Conservation (phyloP, 2,113 vertebrate genomes). For the Neogobius melanostomus region DNA sequence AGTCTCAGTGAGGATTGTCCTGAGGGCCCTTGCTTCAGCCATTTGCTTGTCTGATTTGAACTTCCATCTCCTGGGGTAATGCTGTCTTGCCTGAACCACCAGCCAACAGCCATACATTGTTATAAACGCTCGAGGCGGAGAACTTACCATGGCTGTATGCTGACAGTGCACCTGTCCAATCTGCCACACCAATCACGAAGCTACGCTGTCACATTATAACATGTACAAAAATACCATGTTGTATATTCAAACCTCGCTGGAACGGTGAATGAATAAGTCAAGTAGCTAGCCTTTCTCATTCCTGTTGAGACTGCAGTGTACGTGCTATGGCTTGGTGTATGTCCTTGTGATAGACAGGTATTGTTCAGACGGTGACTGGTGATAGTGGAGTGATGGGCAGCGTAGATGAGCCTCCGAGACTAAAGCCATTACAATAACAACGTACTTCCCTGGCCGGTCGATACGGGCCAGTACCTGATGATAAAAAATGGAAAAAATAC, state of each 20-base stretch:
- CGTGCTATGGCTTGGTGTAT: not conserved
- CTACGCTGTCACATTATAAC: not conserved
- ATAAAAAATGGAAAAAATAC: not conserved
- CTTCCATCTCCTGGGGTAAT: not conserved
- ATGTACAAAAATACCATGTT: not conserved
- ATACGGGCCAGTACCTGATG: constrained; percentile 44
- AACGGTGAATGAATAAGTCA: constrained; percentile 8
- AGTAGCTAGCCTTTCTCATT: not conserved
- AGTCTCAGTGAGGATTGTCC: not conserved
- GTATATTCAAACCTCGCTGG: not conserved
- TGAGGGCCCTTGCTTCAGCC: not conserved
- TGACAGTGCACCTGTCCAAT: constrained; percentile 7
- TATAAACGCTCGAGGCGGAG: not conserved
- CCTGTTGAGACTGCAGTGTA: not conserved
- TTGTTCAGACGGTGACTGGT: constrained; percentile 9
- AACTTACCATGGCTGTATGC: constrained; percentile 1
- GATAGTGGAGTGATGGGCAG: constrained; percentile 21
- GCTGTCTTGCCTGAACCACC: not conserved
- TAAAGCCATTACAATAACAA: constrained; percentile 45
- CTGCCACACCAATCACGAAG: not conserved
- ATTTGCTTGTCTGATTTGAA: not conserved
- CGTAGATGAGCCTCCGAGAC: constrained; percentile 33
- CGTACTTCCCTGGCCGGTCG: constrained; percentile 28
- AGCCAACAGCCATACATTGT: not conserved
- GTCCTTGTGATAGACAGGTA: not conserved